Percentiles rank a stretch among this genome's conserved stretches.
Conservation (phyloP, 1,140 invertebrate genomes). For the Drosophila subobscura region DNA sequence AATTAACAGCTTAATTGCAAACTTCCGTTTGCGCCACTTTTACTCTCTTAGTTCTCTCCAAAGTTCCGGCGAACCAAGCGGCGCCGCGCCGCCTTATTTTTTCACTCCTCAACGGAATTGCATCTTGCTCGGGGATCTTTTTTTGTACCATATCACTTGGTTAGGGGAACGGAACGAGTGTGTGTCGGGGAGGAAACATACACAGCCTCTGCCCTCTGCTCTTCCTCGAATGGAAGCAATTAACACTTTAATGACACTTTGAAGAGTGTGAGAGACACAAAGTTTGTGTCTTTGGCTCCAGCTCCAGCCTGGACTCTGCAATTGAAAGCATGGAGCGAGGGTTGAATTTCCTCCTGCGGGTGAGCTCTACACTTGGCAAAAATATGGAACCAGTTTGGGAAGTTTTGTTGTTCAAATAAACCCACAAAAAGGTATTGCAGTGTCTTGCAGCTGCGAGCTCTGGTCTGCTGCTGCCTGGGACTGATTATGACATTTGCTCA, state of each 20-base stretch:
- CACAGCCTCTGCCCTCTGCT: background rate
- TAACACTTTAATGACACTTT: conserved; percentile 80
- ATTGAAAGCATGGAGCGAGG: conserved; percentile 12
- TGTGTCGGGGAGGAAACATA: background rate
- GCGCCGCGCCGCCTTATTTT: conserved; percentile 27
- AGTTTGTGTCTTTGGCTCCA: conserved; percentile 36
- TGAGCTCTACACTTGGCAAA: too few relatives aligned
- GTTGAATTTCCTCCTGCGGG: background rate
- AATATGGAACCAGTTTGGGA: too few relatives aligned
- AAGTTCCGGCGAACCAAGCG: conserved; percentile 60
- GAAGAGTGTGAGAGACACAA: conserved; percentile 61
- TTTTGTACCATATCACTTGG: conserved; percentile 36
- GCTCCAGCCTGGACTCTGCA: conserved; percentile 26
- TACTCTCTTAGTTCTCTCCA: conserved; percentile 25
- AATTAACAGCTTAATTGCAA: conserved; percentile 81
- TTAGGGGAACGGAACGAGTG: background rate
- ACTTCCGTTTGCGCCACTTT: conserved; percentile 74
- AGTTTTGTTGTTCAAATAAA: background rate
- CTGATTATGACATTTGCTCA: conserved; percentile 49
- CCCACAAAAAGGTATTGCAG: background rate
- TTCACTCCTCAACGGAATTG: conserved; percentile 20
- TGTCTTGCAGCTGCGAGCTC: background rate
- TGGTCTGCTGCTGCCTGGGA: background rate
- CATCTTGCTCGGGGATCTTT: conserved; percentile 33
- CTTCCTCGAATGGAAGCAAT: conserved; percentile 69